Evolutionary conservation across 2,888 invertebrate species (phyloP).

Genomic region (Eristalinus sepulchralis): DNA sequence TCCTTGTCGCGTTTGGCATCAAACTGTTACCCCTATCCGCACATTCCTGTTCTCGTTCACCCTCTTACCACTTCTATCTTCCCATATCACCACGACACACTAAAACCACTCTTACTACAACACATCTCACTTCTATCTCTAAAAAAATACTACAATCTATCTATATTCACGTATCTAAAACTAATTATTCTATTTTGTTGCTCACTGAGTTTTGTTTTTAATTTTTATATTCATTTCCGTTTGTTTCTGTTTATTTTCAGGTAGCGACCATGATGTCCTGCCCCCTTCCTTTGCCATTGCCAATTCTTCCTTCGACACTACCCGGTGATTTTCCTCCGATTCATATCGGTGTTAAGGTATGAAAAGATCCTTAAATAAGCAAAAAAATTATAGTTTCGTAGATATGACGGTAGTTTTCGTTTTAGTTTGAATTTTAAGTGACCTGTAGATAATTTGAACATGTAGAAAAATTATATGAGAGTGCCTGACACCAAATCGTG

Average conservation of each 20-base stretch:
- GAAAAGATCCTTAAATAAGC: conserved; percentile 10
- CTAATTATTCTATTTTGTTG: conserved; percentile 72
- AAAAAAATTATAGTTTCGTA: neutral
- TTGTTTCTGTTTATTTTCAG: conserved; percentile 73
- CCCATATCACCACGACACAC: neutral
- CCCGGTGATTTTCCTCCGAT: conserved; percentile 81
- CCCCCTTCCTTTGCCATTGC: conserved; percentile 81
- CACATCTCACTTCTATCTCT: neutral
- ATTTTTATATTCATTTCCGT: conserved; percentile 70
- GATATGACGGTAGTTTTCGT: neutral
- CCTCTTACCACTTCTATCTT: neutral
- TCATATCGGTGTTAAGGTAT: conserved; percentile 81
- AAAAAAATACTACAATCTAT: neutral
- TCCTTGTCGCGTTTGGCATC: no score
- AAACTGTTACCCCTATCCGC: no score
- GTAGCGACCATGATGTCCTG: conserved; percentile 82
- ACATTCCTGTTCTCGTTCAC: no score
- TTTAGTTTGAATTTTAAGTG: neutral
- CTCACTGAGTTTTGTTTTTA: conserved; percentile 67
- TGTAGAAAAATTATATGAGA: neutral
- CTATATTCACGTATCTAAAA: neutral
- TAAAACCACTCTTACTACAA: neutral
- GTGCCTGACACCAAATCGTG: no score
- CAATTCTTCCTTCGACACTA: conserved; percentile 80
- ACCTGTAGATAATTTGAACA: neutral